Evolutionary conservation across 1,140 invertebrate species (phyloP).

Genomic region (Ostrea denselamellosa): DNA sequence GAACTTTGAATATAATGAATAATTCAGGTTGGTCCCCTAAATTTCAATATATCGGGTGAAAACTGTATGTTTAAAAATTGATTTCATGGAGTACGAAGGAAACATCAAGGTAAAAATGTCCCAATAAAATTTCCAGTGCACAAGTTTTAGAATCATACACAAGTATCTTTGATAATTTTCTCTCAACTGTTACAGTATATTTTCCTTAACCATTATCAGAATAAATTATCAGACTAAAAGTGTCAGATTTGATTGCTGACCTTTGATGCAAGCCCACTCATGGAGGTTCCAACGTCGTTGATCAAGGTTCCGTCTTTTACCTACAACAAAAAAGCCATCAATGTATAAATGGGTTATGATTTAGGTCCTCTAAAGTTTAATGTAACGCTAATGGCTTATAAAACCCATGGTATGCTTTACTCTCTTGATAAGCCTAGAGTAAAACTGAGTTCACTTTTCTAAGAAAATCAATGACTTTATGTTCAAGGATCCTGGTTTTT

Average conservation of each 20-base stretch:
- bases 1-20: too few relatives aligned
- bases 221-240: too few relatives aligned
- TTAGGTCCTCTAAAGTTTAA: background rate
- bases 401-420: background rate
- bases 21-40: too few relatives aligned
- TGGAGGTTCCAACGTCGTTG: constrained; percentile 75
- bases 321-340: constrained; percentile 57
- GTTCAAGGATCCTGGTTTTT: background rate
- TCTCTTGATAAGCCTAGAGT: background rate
- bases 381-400: background rate
- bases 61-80: too few relatives aligned
- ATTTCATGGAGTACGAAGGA: too few relatives aligned
- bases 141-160: too few relatives aligned
- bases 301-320: constrained; percentile 73
- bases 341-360: background rate
- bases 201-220: too few relatives aligned
- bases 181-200: too few relatives aligned
- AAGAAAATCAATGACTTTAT: background rate
- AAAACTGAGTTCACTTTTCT: background rate
- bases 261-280: constrained; percentile 76
- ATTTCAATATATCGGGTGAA: too few relatives aligned
- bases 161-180: too few relatives aligned
- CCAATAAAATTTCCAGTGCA: too few relatives aligned
- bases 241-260: constrained; percentile 52
- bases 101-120: too few relatives aligned